Conservation (phyloP, 1,140 invertebrate species). For the Panulirus ornatus region DNA sequence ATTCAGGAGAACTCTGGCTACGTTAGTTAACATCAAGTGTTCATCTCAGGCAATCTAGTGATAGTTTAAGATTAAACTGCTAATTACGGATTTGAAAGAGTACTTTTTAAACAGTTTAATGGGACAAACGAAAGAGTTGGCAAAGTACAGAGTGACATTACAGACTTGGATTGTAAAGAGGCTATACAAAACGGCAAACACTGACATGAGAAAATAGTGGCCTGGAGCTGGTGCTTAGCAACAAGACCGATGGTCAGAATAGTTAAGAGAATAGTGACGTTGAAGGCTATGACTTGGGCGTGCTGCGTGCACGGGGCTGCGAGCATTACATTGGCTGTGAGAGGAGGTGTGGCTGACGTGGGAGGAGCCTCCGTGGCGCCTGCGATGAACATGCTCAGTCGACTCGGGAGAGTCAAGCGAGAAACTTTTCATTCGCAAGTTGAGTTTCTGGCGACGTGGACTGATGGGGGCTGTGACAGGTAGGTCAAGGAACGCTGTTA, state of each 20-base stretch:
- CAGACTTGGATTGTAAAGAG: not conserved
- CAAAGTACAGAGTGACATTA: not conserved
- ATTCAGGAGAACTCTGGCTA: slow-evolving; percentile 18
- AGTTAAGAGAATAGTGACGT: slow-evolving; percentile 31
- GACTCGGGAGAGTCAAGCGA: slow-evolving; percentile 97
- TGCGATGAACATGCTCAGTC: slow-evolving; percentile 88
- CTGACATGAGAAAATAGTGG: slow-evolving; percentile 37
- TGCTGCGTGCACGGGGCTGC: slow-evolving; percentile 55
- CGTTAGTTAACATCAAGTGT: slow-evolving; percentile 15
- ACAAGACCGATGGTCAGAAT: slow-evolving; percentile 22
- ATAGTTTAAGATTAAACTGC: not conserved
- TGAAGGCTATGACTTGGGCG: slow-evolving; percentile 46
- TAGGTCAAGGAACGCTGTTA: slow-evolving; percentile 71
- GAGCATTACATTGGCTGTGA: slow-evolving; percentile 79
- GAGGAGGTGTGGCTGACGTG: slow-evolving; percentile 78
- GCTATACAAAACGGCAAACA: slow-evolving; percentile 43
- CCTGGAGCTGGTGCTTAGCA: slow-evolving; percentile 43
- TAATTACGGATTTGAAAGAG: not conserved
- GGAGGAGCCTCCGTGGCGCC: slow-evolving; percentile 80
- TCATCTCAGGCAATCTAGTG: slow-evolving; percentile 39
- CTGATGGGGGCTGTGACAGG: slow-evolving; percentile 91
- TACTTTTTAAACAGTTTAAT: not conserved
- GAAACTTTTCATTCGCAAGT: slow-evolving; percentile 97
- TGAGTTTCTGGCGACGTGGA: slow-evolving; percentile 95
- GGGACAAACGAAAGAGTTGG: slow-evolving; percentile 8